A percentile compares a stretch with the other conserved stretches of the same genome.
Evolutionary conservation across 2,888 invertebrate genomes (phyloP).

Genomic region (Cephus nigrinus): DNA sequence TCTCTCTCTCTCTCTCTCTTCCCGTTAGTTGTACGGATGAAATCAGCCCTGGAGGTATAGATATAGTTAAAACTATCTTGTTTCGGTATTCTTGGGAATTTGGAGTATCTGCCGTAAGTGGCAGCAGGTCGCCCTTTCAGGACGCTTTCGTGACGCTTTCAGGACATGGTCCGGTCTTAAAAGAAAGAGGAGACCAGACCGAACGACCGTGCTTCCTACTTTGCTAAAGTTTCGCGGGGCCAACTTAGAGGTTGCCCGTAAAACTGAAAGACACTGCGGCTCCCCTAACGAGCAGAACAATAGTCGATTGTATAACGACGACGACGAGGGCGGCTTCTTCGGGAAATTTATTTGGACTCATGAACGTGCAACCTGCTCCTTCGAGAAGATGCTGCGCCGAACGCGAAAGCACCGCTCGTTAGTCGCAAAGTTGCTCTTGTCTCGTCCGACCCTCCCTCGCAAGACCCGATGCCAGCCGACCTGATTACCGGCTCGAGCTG

Average conservation of each 20-base stretch:
- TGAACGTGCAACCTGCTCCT: background rate
- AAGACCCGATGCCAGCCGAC: background rate
- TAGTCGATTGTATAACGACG: background rate
- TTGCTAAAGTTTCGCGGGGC: too few species aligned
- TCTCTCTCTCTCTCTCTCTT: too few species aligned
- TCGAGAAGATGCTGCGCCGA: background rate
- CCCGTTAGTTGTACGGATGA: too few species aligned
- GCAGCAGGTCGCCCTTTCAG: too few species aligned
- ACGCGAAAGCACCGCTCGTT: background rate
- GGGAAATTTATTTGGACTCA: background rate
- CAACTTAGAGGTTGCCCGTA: too few species aligned
- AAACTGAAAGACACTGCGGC: constrained; percentile 8
- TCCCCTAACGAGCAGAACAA: constrained; percentile 25
- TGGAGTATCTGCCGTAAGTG: too few species aligned
- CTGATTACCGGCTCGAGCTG: background rate
- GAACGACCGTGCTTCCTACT: too few species aligned
- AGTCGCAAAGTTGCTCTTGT: background rate
- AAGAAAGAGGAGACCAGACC: too few species aligned
- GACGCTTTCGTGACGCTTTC: too few species aligned
- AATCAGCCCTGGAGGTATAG: background rate
- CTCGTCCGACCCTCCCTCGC: background rate
- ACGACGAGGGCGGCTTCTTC: background rate
- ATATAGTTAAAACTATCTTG: background rate
- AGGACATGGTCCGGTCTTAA: too few species aligned
- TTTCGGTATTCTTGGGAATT: too few species aligned